Base-by-base conservation (phyloP, 2,113 vertebrate species). In the Channa argus region DNA sequence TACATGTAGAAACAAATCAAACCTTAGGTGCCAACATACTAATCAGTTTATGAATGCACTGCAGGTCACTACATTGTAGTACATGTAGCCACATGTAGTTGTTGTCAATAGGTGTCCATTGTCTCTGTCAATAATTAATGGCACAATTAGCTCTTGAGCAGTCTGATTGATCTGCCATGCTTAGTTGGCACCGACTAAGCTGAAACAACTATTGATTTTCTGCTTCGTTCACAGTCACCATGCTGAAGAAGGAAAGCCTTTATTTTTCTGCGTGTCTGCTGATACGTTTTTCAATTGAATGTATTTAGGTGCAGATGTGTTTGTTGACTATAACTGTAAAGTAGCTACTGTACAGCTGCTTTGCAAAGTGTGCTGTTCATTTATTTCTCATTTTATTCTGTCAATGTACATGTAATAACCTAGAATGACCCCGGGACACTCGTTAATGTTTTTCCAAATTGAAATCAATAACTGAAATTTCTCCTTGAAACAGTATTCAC, bases 61-160 rank as follows among this genome's bases (percentile, higher is more conserved):
- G 62, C 45, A 37, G 54, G 34, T 80, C 59, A 24, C 24, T 24
- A 24, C 24, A 24, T 24, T 24, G 24, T 24, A 24, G 24, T 24
- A 24, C 24, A 24, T 24, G 24, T 4, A 41, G 50, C 49, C 11
- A 47, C 7, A 24, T 49, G 52, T 33, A 38, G 53, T 67, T 36
- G 70, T 51, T 60, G 69, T 83, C 86, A 84, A 89, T 86, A 85
- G 62, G 72, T 58, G 64, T 68, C 70, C 5, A 24, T 61, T 86
- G 88, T 84, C 77, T 76, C 24, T 8, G 47, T 92, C 47, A 86
- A 92, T 92, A 92, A 90, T 92, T 87, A 86, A 92, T 92, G 87
- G 83, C 80, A 77, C 87, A 85, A 86, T 92, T 89, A 92, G 82
- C 79, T 89, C 58, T 50, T 5, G 82, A 83, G 74, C 61, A 38